Base-by-base conservation (phyloP, 2,113 vertebrate species). In the Tauraco erythrolophus region DNA sequence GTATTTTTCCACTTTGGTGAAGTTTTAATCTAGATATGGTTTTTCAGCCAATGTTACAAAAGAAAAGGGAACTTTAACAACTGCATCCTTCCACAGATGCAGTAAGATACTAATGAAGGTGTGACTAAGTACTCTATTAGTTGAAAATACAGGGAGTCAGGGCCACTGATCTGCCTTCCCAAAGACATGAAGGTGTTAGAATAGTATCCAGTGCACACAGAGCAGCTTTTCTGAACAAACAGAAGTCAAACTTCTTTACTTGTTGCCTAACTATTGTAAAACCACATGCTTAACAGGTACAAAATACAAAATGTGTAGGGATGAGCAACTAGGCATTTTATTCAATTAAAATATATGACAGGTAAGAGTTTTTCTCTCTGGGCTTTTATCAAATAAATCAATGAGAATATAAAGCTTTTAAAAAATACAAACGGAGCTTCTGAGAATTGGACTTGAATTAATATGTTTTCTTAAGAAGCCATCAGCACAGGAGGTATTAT, bases 221-320 rank as follows among this genome's bases (percentile, higher is more conserved):
- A 50, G 60, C 33, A 56, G 72, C 51, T 68, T 60, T 75, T 53
- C 53, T 53, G 58, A 91, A n/a, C 62, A 51, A 82, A 74, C 56
- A 61, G 9, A 46, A 50, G 48, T 35, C 74, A 39, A 10, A 82
- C 43, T 51, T 74, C 68, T 82, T 81, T 74, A 95, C 84, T 95
- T 94, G 84, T 94, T 95, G 96, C 66, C 19, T 91, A 97, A 93
- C 82, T 46, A 43, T 7, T 41, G 65, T 41, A 84, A 96, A 88
- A 21, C 68, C 87, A 68, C 69, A 79, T 46, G 72, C 61, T 84
- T 79, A 25, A 43, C 56, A 84, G 87, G 57, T 89, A 96, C 19
- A 80, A 82, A 91, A 92, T 37, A 78, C 84, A 37, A 68, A 83
- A 68, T 70, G 54, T 14, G 6, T 3, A 58, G 33, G 79, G 82